Percentiles rank a stretch among this genome's conserved stretches.
These are phyloP conservation scores for Mus caroli DNA, from an alignment of 2,797 vertebrate genomes.

Conservation along the genomic window DNA sequence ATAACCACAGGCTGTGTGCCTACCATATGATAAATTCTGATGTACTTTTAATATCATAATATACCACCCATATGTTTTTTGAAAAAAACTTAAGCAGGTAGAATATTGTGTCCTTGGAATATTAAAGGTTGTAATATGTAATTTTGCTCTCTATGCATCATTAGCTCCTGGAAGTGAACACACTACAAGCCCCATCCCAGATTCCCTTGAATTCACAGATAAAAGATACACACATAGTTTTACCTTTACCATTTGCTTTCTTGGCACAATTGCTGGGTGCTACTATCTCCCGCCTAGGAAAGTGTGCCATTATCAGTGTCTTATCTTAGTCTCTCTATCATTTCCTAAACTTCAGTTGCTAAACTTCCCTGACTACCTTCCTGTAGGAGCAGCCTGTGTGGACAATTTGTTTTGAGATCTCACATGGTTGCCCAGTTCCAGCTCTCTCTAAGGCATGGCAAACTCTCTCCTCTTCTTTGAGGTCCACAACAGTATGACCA, in stretches of 20 bases:
- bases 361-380: neutral
- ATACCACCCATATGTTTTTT: neutral
- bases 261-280: neutral
- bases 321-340: neutral
- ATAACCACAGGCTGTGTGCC: neutral
- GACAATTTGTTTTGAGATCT: neutral
- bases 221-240: neutral
- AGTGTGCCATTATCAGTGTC: neutral
- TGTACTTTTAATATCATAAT: neutral
- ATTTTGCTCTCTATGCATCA: neutral
- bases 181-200: neutral
- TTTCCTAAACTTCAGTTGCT: neutral
- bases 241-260: neutral
- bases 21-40: neutral
- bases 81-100: neutral
- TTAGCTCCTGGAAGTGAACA: neutral
- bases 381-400: neutral
- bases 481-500: no score
- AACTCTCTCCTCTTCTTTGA: neutral
- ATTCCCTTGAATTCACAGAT: neutral
- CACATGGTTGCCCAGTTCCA: neutral
- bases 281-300: neutral
- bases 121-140: neutral
- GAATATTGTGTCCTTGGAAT: neutral
- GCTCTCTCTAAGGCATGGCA: neutral